These are phyloP conservation scores for Chymomyza costata DNA, from an alignment of 1,140 invertebrate genomes.

Conservation along the genomic window DNA sequence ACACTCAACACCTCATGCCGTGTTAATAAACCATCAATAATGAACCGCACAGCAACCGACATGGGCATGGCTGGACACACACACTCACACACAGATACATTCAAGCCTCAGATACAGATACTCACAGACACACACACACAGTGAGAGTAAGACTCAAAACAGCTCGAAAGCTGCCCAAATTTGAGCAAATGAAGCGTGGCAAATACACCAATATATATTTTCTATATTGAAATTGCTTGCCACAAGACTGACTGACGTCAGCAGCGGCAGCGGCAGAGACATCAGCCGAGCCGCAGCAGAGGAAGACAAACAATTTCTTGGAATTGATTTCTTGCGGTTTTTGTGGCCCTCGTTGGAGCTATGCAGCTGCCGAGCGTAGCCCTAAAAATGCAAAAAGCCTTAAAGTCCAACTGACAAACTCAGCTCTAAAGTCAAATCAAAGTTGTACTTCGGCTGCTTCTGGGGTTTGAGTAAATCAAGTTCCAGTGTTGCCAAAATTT, in stretches of 20 bases:
- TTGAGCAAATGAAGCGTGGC: constrained; percentile 45
- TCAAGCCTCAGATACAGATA: neutral
- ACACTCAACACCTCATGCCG: constrained; percentile 56
- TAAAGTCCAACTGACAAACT: no score
- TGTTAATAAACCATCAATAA: constrained; percentile 63
- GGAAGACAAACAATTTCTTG: constrained; percentile 68
- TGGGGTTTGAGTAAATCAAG: no score
- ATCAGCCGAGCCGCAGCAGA: constrained; percentile 22
- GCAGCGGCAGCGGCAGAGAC: no score
- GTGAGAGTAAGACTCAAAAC: no score
- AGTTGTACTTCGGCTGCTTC: no score
- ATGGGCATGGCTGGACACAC: constrained; percentile 1
- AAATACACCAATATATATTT: constrained; percentile 54
- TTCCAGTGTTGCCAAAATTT: constrained; percentile 1
- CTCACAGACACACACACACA: neutral
- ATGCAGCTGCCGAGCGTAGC: constrained; percentile 29
- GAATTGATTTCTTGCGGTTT: constrained; percentile 68
- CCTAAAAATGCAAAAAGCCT: constrained; percentile 54
- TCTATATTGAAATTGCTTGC: constrained; percentile 19
- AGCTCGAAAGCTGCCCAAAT: no score
- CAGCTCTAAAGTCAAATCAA: no score
- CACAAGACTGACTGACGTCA: no score
- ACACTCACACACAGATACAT: neutral
- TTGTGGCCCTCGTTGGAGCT: constrained; percentile 27
- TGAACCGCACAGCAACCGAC: constrained; percentile 18